Conservation (phyloP, 2,113 vertebrate genomes). For the Neofelis nebulosa region DNA sequence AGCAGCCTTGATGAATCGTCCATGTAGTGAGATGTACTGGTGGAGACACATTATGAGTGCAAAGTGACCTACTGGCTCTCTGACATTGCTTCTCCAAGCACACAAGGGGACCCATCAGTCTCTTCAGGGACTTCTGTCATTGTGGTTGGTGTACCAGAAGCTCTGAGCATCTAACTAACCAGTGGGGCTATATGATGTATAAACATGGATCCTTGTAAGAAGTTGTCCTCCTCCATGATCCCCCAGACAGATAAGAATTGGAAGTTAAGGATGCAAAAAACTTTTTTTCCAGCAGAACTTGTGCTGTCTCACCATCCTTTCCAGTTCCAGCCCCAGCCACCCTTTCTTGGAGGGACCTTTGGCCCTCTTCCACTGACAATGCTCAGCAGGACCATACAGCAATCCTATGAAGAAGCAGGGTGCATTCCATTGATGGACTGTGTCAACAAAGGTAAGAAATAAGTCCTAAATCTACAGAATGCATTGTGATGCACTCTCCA, state of each 20-base stretch:
- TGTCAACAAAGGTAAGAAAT: background rate
- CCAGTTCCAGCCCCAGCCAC: background rate
- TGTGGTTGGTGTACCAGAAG: background rate
- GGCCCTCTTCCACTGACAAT: background rate
- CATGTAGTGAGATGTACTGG: background rate
- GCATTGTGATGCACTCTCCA: background rate
- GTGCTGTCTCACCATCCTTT: fast-evolving
- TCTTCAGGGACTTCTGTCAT: background rate
- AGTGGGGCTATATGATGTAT: background rate
- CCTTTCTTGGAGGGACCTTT: background rate
- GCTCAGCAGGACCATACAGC: background rate
- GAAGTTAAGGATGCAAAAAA: background rate
- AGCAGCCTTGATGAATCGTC: background rate
- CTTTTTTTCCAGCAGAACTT: background rate
- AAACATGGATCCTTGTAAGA: background rate
- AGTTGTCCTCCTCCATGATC: background rate
- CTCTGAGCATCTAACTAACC: background rate
- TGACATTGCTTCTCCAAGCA: background rate
- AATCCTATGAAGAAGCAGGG: background rate
- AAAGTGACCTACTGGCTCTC: background rate
- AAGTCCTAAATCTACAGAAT: background rate
- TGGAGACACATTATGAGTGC: background rate
- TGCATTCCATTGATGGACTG: background rate
- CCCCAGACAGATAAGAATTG: background rate
- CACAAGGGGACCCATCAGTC: background rate